Conservation (phyloP, 2,113 vertebrate species). For the Trichechus manatus region DNA sequence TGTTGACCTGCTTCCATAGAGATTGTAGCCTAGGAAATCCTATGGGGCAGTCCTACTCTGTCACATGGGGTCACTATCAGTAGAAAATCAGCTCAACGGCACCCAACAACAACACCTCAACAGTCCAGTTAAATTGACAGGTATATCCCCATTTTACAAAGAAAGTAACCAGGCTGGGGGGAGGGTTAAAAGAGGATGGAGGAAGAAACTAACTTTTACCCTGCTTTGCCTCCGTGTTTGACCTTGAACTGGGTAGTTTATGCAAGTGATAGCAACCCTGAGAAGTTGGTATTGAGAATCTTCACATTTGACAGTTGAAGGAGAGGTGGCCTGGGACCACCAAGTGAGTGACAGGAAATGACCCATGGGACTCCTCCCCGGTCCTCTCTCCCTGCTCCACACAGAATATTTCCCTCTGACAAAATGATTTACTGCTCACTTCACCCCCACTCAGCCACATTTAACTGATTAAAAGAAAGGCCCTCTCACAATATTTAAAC, state of each 20-base stretch:
- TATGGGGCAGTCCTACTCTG: background rate
- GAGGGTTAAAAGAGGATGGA: background rate
- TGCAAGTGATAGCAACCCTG: no score
- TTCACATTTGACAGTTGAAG: background rate
- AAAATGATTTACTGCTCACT: background rate
- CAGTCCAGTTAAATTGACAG: background rate
- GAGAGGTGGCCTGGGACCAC: rapidly evolving
- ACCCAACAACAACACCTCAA: background rate
- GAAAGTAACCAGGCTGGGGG: background rate
- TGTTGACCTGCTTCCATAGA: background rate
- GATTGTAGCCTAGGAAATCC: background rate
- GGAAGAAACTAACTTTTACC: background rate
- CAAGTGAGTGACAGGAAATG: rapidly evolving
- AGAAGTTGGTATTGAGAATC: background rate
- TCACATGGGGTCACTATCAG: background rate
- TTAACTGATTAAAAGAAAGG: slow-evolving; percentile 16
- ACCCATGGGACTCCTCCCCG: rapidly evolving
- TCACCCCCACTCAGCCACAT: background rate
- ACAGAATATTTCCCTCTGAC: background rate
- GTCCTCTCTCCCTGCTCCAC: background rate
- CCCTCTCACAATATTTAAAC: background rate
- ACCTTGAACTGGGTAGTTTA: background rate
- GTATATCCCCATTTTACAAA: background rate
- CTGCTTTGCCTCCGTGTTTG: background rate
- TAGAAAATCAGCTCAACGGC: no score